Percentiles rank a stretch among this genome's conserved stretches.
Evolutionary conservation across 1,140 invertebrate genomes (phyloP).

Genomic region (Drosophila varians): DNA sequence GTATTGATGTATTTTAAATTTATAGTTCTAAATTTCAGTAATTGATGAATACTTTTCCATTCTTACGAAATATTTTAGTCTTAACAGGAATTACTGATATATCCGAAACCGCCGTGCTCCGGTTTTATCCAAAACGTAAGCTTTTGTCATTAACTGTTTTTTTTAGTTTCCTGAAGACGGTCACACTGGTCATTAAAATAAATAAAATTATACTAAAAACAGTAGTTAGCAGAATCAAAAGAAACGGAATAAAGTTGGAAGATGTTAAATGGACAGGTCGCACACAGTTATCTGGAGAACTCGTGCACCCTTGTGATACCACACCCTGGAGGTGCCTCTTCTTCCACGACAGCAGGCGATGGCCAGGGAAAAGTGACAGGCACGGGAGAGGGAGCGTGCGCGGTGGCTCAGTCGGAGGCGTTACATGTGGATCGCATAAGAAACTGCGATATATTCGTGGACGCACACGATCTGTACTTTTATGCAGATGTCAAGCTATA

Average conservation of each 20-base stretch:
- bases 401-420: conserved; percentile 15
- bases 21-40: not conserved
- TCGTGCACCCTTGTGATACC: conserved; percentile 65
- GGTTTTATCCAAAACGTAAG: not conserved
- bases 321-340: conserved; percentile 18
- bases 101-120: not conserved
- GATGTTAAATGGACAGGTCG: conserved; percentile 71
- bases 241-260: conserved; percentile 48
- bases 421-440: conserved; percentile 68
- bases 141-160: not conserved
- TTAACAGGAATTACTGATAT: not conserved
- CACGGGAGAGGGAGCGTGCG: conserved; percentile 4
- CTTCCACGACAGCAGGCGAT: conserved; percentile 15
- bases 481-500: conserved; percentile 74
- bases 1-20: not conserved
- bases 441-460: conserved; percentile 79
- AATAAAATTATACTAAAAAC: conserved; percentile 43
- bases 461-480: conserved; percentile 73
- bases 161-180: conserved; percentile 29
- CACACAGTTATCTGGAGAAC: conserved; percentile 69
- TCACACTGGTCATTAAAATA: conserved; percentile 50
- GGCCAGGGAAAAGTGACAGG: not conserved
- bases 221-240: conserved; percentile 41
- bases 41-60: not conserved
- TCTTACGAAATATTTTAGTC: not conserved